A percentile compares a stretch with the other conserved stretches of the same genome.
Conservation (phyloP, 2,888 invertebrate species). For the Oasisia sp. region DNA sequence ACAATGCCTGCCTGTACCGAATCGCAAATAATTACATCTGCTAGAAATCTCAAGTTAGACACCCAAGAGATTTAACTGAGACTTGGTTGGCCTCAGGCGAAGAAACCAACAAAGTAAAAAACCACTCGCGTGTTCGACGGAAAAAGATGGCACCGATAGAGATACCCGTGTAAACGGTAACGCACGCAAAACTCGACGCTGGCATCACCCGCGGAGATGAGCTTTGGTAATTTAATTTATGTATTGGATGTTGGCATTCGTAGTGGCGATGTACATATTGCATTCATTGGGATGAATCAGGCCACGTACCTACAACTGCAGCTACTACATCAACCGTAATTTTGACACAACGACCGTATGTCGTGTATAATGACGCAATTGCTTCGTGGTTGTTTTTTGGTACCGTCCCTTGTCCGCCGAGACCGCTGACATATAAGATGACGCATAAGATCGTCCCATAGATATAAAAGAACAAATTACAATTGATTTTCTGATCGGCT, state of each 20-base stretch:
- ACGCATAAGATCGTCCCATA: neutral
- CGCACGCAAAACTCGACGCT: neutral
- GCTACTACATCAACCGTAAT: neutral
- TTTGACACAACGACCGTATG: neutral
- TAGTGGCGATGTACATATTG: neutral
- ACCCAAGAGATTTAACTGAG: neutral
- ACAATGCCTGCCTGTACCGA: neutral
- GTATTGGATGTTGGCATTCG: neutral
- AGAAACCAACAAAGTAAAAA: neutral
- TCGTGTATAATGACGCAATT: neutral
- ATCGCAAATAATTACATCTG: neutral
- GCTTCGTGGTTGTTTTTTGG: neutral
- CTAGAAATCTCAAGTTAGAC: neutral
- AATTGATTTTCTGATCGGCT: constrained; percentile 6
- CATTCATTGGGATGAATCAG: neutral
- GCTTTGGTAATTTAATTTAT: neutral
- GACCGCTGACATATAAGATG: neutral
- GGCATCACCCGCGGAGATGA: neutral
- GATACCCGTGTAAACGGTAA: neutral
- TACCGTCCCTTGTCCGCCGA: neutral
- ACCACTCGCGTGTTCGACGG: neutral
- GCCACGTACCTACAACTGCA: neutral
- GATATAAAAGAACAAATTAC: neutral
- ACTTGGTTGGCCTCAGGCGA: neutral
- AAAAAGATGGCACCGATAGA: neutral